Evolutionary conservation across 2,888 invertebrate species (phyloP), one percentile per base, ranked within the genome.

Genomic region (Alloplasta piceator): DNA sequence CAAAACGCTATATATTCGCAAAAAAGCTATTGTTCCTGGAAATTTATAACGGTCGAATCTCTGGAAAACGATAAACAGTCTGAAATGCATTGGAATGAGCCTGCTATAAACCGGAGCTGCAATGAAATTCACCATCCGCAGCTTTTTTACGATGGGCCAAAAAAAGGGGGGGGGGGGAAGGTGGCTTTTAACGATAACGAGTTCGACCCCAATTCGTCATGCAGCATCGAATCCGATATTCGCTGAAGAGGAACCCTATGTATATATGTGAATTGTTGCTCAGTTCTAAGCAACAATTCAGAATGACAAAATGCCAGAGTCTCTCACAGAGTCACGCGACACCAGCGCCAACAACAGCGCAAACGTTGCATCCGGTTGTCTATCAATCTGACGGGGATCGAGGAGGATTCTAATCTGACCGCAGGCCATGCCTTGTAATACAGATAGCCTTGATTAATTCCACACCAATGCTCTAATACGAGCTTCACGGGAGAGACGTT

Each of bases 371-470:
- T 36, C 73, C 16, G 73, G 73, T 68, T 74, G 74, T 83, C 78
- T 71, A 63, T 82, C 82, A 82, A 80, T 71, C 78, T 72, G 78
- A 73, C 14, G 50, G 78, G 84, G 80, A 85, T 85, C 78, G 83
- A 82, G 81, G 85, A 82, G 88, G 87, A 88, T 89, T 88, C 89
- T 89, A 89, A 90, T 90, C 89, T 86, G 84, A 89, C 89, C 89
- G 85, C 89, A 85, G 87, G 84, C 86, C 86, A 87, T 87, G 87
- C 87, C 88, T 88, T 89, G 88, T 89, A 89, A 90, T 89, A 90
- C 87, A 87, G 88, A 89, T 89, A 87, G 89, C 87, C 87, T 87
- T 89, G 89, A 89, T 90, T 90, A 88, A 90, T 90, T 89, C 87
- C 86, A 85, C 86, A 86, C 85, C 83, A 80, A 76, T 78, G 80